These are phyloP conservation scores for Danaus melanippus DNA, from an alignment of 1,140 invertebrate genomes.

Conservation along the genomic window DNA sequence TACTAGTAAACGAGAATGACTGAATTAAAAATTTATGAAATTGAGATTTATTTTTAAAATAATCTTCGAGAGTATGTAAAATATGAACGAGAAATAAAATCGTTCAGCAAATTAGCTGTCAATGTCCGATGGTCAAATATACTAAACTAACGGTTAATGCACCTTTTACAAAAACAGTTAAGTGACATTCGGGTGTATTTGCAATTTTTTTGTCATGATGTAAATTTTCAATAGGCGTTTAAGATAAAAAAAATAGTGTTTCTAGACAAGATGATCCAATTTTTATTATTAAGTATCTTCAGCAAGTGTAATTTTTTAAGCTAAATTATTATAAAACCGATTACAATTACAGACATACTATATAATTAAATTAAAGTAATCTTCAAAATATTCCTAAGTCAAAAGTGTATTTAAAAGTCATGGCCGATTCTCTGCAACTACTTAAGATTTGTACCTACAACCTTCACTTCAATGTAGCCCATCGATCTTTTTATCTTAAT, in stretches of 20 bases:
- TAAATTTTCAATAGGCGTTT: slow-evolving; percentile 10
- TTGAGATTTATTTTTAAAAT: too few relatives aligned
- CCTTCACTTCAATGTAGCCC: too few relatives aligned
- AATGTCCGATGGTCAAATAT: slow-evolving; percentile 8
- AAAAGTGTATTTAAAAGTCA: too few relatives aligned
- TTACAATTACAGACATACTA: too few relatives aligned
- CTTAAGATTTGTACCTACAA: too few relatives aligned
- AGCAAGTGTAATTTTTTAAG: neutral
- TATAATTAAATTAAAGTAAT: too few relatives aligned
- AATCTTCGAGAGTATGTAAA: neutral
- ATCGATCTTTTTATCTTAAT: too few relatives aligned
- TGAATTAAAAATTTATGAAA: too few relatives aligned
- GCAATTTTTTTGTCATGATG: neutral
- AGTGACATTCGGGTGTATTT: slow-evolving; percentile 11
- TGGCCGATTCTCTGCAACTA: too few relatives aligned
- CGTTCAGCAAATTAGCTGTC: slow-evolving; percentile 7
- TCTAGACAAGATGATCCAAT: neutral
- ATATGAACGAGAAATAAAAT: too few relatives aligned
- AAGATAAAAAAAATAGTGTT: slow-evolving; percentile 6
- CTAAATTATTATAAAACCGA: neutral
- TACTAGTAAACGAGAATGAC: too few relatives aligned
- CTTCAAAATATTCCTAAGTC: too few relatives aligned
- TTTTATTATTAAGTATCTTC: neutral
- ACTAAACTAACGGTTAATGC: slow-evolving; percentile 13
- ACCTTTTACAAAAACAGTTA: slow-evolving; percentile 17